Evolutionary conservation across 2,797 vertebrate genomes (phyloP).

Genomic region (Pelochelys cantorii): DNA sequence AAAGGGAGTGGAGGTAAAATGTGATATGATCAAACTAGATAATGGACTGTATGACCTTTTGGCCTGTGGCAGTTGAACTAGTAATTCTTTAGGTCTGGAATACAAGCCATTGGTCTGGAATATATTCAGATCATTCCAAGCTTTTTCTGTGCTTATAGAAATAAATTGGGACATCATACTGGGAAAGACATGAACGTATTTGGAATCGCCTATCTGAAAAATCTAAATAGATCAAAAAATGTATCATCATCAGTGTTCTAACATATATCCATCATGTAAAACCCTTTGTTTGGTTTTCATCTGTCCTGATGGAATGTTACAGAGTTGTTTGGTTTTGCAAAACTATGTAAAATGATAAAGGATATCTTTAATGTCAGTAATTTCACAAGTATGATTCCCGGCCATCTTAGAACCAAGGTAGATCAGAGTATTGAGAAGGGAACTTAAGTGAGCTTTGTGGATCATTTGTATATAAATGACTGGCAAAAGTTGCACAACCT

Average conservation of each 20-base stretch:
- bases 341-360: neutral
- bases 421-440: neutral
- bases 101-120: neutral
- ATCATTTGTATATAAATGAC: neutral
- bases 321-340: neutral
- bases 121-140: neutral
- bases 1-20: neutral
- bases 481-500: neutral
- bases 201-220: neutral
- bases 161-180: neutral
- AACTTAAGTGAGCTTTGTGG: neutral
- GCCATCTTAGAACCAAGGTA: neutral
- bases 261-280: neutral
- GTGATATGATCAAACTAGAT: neutral
- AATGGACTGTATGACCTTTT: neutral
- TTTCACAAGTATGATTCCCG: neutral
- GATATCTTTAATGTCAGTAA: neutral
- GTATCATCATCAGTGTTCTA: neutral
- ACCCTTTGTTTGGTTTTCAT: neutral
- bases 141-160: constrained; percentile 3
- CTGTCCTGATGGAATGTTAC: neutral
- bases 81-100: neutral
- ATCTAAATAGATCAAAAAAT: neutral
- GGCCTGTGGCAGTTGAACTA: neutral
- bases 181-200: neutral